Conservation (phyloP, 2,113 vertebrate genomes). For the Mola mola region DNA sequence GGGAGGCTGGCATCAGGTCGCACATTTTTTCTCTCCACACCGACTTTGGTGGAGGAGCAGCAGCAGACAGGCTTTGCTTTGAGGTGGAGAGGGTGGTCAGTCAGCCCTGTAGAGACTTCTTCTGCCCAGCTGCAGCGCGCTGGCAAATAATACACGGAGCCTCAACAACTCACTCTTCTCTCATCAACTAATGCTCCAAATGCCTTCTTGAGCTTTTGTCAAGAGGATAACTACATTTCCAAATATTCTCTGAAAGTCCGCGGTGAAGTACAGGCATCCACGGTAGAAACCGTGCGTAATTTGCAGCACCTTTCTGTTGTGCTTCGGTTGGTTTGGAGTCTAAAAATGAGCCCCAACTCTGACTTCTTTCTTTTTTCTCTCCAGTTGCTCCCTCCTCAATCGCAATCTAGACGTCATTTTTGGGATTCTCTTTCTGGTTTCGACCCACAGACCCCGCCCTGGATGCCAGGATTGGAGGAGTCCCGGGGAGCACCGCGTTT, state of each 20-base stretch:
- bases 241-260: too few relatives aligned
- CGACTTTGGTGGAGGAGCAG: slow-evolving; percentile 13
- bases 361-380: slow-evolving; percentile 40
- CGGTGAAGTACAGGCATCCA: neutral
- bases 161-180: slow-evolving; percentile 41
- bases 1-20: slow-evolving; percentile 85
- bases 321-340: neutral
- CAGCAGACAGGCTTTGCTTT: slow-evolving; percentile 4
- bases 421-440: slow-evolving; percentile 73
- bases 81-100: slow-evolving; percentile 15
- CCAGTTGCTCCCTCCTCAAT: slow-evolving; percentile 58
- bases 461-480: slow-evolving; percentile 57
- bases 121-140: slow-evolving; percentile 49
- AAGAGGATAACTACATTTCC: slow-evolving; percentile 55
- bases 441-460: slow-evolving; percentile 60
- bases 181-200: slow-evolving; percentile 50
- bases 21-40: slow-evolving; percentile 71
- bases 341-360: neutral
- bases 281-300: slow-evolving; percentile 18
- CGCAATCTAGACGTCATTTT: slow-evolving; percentile 78
- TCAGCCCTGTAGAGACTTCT: slow-evolving; percentile 46
- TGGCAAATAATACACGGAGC: slow-evolving; percentile 63
- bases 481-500: neutral
- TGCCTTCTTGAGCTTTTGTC: slow-evolving; percentile 24
- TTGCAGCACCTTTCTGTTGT: neutral